A percentile compares a stretch with the other conserved stretches of the same genome.
Evolutionary conservation across 2,797 vertebrate species (phyloP).

Genomic region (Acomys russatus): DNA sequence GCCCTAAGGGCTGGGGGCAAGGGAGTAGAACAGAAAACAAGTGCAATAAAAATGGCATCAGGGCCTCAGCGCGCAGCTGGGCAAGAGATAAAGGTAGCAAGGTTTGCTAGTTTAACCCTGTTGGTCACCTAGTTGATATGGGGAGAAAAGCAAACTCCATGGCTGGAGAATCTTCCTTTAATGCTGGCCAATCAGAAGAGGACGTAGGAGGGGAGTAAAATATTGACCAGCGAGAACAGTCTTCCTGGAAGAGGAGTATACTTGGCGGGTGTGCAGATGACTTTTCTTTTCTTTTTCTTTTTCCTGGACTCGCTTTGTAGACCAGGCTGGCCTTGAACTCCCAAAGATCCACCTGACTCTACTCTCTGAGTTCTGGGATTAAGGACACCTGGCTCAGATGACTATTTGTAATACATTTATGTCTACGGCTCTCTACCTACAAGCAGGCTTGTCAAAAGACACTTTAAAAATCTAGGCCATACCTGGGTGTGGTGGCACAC

Average conservation of each 20-base stretch:
- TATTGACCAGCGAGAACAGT: too few species aligned
- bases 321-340: too few species aligned
- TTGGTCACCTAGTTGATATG: too few species aligned
- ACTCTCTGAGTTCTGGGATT: too few species aligned
- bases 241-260: not conserved
- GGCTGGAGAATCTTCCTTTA: not conserved
- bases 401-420: too few species aligned
- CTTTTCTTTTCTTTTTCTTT: too few species aligned
- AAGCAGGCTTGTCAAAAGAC: too few species aligned
- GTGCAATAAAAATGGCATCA: not conserved
- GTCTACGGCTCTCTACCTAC: not conserved
- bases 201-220: not conserved
- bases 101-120: not conserved
- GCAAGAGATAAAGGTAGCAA: slow-evolving; percentile 6
- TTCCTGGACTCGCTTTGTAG: too few species aligned
- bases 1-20: not conserved
- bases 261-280: not conserved
- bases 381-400: too few species aligned
- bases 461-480: not conserved
- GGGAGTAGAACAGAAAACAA: not conserved
- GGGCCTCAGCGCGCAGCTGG: not conserved
- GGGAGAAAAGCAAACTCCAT: not conserved
- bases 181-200: not conserved
- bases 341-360: too few species aligned
- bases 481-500: too few species aligned